Percentiles rank a stretch among this genome's conserved stretches.
phyloP scores from a whole-genome alignment of 1,140 invertebrate species.

The Philotrypesis tridentata region DNA sequence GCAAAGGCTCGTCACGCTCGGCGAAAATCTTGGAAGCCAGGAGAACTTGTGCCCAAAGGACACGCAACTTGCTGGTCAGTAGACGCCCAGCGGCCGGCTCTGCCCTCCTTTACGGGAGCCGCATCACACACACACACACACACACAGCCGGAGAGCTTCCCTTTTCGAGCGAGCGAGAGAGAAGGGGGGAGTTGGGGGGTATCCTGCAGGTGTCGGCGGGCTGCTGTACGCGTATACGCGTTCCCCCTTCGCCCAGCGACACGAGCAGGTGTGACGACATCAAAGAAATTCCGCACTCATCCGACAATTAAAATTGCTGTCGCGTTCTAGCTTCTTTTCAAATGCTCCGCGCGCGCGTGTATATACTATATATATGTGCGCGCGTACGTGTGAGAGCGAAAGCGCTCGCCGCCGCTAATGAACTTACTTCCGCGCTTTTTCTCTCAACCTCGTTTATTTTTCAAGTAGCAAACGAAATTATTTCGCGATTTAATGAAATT shows the following conservation, averaged over 20 bases:
- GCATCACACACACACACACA: too few relatives aligned
- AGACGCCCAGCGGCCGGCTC: too few relatives aligned
- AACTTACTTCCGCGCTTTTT: conserved; percentile 4
- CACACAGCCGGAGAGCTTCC: too few relatives aligned
- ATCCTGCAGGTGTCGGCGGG: too few relatives aligned
- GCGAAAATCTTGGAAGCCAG: neutral
- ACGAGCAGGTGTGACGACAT: neutral
- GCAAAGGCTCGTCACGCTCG: neutral
- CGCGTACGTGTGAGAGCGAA: neutral
- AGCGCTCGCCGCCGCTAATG: neutral
- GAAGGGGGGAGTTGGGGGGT: too few relatives aligned
- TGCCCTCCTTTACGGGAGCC: too few relatives aligned
- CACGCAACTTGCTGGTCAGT: neutral
- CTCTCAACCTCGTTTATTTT: neutral
- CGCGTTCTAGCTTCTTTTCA: neutral
- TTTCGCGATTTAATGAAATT: neutral
- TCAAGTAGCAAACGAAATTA: neutral
- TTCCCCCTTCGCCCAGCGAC: too few relatives aligned
- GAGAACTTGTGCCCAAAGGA: neutral
- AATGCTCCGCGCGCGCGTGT: too few relatives aligned
- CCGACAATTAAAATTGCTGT: neutral
- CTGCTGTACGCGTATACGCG: too few relatives aligned
- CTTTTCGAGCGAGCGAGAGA: neutral
- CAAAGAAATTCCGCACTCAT: neutral
- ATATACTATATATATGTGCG: too few relatives aligned